These are phyloP conservation scores for Amphipyra berbera DNA, from an alignment of 2,888 invertebrate species.

Conservation along the genomic window DNA sequence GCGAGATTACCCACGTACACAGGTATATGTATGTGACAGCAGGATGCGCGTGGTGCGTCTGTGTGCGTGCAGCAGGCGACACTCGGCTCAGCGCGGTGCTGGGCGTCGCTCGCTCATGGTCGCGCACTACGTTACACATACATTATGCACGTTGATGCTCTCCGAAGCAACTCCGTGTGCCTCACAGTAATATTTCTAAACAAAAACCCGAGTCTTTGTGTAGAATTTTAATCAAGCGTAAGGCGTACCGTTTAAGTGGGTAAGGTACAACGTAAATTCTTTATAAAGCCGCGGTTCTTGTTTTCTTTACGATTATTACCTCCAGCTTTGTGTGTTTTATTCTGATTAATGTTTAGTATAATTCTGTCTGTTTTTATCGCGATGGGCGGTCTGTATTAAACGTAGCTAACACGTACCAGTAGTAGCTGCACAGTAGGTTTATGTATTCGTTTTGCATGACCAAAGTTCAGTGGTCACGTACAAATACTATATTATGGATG, in stretches of 20 bases:
- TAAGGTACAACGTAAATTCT: conserved; percentile 26
- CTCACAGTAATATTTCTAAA: conserved; percentile 13
- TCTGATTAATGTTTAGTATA: conserved; percentile 13
- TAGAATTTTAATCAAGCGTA: conserved; percentile 27
- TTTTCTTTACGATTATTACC: conserved; percentile 37
- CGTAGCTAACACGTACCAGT: neutral
- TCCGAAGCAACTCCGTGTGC: neutral
- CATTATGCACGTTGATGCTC: conserved; percentile 11
- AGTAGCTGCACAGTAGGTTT: neutral
- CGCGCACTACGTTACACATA: neutral
- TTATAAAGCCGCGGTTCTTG: conserved; percentile 33
- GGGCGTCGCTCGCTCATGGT: neutral
- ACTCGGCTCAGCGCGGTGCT: neutral
- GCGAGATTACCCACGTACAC: neutral
- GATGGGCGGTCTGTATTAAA: neutral
- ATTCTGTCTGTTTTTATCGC: conserved; percentile 5
- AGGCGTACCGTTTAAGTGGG: conserved; percentile 12
- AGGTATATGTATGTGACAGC: neutral
- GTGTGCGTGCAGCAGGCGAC: no score
- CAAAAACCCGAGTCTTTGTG: conserved; percentile 15
- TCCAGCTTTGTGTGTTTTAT: conserved; percentile 23
- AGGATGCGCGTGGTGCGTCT: no score
- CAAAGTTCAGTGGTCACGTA: neutral
- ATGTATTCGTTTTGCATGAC: neutral
- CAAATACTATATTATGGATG: neutral